A percentile compares a stretch with the other conserved stretches of the same genome.
Evolutionary conservation across 2,888 invertebrate species (phyloP).

Genomic region (Caenorhabditis sp.): DNA sequence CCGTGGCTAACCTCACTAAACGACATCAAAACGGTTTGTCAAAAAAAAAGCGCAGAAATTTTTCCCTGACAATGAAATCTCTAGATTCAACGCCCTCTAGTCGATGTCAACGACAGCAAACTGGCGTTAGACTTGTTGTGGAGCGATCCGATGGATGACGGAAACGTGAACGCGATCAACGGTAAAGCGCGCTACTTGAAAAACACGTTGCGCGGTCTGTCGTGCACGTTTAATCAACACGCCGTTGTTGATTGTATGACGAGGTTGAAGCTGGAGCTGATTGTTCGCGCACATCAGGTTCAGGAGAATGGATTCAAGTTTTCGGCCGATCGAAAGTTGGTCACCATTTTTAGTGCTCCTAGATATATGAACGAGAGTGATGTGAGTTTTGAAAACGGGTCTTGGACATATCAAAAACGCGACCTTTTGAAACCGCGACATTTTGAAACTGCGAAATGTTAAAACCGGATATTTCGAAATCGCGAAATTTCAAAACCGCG

Average conservation of each 20-base stretch:
- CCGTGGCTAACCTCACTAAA: constrained; percentile 16
- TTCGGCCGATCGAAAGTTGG: constrained; percentile 27
- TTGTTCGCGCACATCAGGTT: constrained; percentile 22
- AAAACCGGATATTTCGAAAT: too few species aligned
- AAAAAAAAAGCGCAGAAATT: neutral
- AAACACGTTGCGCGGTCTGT: constrained; percentile 21
- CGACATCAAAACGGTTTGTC: constrained; percentile 26
- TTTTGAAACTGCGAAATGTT: too few species aligned
- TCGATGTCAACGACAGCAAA: constrained; percentile 1
- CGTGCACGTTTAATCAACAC: constrained; percentile 20
- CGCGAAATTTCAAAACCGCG: too few species aligned
- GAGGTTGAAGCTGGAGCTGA: constrained; percentile 14
- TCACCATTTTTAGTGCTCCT: constrained; percentile 46
- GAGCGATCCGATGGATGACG: constrained; percentile 31
- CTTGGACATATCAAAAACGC: too few species aligned
- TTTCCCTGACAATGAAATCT: neutral
- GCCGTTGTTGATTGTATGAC: constrained; percentile 22
- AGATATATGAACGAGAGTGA: constrained; percentile 30
- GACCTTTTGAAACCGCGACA: too few species aligned
- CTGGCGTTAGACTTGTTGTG: constrained; percentile 36
- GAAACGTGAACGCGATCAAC: neutral
- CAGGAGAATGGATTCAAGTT: constrained; percentile 38
- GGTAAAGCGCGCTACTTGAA: neutral
- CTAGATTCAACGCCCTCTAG: constrained; percentile 34
- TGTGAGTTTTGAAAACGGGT: neutral